Evolutionary conservation across 2,113 vertebrate genomes (phyloP), one percentile per base, ranked within the genome.

Genomic region (Actenoides hombroni): DNA sequence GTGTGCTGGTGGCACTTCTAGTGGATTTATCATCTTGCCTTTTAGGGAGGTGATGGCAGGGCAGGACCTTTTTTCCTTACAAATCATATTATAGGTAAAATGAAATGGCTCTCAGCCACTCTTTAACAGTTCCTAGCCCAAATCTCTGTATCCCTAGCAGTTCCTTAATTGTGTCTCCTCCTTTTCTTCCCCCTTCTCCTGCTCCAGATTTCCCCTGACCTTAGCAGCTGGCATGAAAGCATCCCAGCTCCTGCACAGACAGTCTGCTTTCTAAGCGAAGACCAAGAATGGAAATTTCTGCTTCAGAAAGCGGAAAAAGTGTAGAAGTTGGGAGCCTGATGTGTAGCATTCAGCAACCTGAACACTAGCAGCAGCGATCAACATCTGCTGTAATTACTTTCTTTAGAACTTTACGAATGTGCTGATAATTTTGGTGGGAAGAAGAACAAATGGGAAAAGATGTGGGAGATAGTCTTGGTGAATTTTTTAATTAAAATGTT

Each of bases 401-500:
- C 93, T 82, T 96, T 91, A 94, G 88, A 94, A 93, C 54, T 63
- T 83, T 20, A 81, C 59, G 75, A 95, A 81, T 70, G 88, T 64
- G 68, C 75, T 90, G 93, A 94, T 95, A 93, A 92, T 92, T 93
- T 94, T 92, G 88, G 90, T 88, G 53, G 68, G 64, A 81, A 67
- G 75, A 69, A 80, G 76, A 92, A 96, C 53, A 96, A 97, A 94
- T 86, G 68, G 85, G 48, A 74, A 51, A 93, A 95, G 93, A 97
- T 96, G 56, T 11, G 16, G 88, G 54, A 95, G 96, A 96, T 95
- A 88, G 37, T 95, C 74, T 37, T 35, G 53, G 77, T 37, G 73
- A 94, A 78, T 95, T 94, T 97, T 95, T 96, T 94, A 97, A 97
- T 97, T 96, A 95, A 93, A 95, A 88, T 95, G 71, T 78, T 96